phyloP scores from a whole-genome alignment of 2,797 vertebrate species.

The Oophaga sylvatica region DNA sequence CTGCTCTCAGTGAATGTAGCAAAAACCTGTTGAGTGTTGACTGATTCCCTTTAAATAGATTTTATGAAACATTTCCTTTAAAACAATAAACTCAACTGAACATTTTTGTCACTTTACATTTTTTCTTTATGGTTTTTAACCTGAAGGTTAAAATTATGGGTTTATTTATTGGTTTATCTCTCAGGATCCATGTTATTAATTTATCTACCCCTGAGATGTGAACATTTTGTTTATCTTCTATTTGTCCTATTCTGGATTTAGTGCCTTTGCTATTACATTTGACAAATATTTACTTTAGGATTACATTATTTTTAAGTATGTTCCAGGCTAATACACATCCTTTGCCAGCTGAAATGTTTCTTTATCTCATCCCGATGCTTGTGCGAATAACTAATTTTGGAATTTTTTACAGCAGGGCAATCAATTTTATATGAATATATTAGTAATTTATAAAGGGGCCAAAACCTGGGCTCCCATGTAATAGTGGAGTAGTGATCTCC shows the following conservation, averaged over 20 bases:
- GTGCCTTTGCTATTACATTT: neutral
- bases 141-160: neutral
- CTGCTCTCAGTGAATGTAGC: too few relatives aligned
- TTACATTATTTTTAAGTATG: neutral
- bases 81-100: conserved; percentile 1
- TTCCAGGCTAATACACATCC: too few relatives aligned
- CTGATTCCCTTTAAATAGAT: neutral
- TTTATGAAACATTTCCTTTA: neutral
- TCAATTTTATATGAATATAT: neutral
- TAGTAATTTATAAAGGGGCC: too few relatives aligned
- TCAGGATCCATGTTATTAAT: neutral
- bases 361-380: neutral
- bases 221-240: neutral
- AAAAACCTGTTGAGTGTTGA: too few relatives aligned
- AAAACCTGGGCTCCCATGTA: too few relatives aligned
- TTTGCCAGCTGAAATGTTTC: neutral
- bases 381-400: neutral
- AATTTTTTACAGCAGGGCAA: neutral
- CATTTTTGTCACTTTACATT: neutral
- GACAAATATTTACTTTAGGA: neutral
- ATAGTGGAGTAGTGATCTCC: too few relatives aligned
- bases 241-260: neutral
- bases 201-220: neutral
- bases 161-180: neutral
- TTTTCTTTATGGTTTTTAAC: neutral